Evolutionary conservation across 2,888 invertebrate genomes (phyloP).

Genomic region (Euplexia lucipara): DNA sequence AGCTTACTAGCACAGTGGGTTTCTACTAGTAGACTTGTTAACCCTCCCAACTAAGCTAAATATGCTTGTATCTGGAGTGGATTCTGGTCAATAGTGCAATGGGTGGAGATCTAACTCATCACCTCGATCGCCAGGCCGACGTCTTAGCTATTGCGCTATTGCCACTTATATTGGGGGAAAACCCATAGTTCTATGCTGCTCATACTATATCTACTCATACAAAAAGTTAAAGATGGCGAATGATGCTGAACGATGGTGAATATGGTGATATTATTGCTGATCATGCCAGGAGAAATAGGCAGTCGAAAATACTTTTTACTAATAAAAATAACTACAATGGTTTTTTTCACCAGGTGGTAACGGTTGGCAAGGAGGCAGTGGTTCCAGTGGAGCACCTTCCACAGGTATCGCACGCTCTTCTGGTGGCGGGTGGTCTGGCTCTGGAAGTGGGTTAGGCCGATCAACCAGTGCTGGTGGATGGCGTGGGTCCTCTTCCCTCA

Average conservation of each 20-base stretch:
- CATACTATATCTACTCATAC: not conserved
- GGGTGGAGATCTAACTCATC: too few species aligned
- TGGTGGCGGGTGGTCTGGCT: conserved; percentile 50
- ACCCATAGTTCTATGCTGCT: too few species aligned
- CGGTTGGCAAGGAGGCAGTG: conserved; percentile 68
- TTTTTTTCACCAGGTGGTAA: conserved; percentile 58
- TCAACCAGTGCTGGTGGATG: conserved; percentile 33
- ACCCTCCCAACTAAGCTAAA: too few species aligned
- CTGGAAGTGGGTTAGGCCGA: conserved; percentile 39
- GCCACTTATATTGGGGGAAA: too few species aligned
- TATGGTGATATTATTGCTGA: too few species aligned
- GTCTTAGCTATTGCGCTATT: too few species aligned
- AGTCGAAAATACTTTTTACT: not conserved
- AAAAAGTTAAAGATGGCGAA: too few species aligned
- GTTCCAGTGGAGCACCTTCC: conserved; percentile 52
- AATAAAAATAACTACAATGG: not conserved
- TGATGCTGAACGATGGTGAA: not conserved
- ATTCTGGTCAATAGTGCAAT: too few species aligned
- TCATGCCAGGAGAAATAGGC: not conserved
- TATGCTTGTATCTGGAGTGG: too few species aligned
- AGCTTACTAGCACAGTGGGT: too few species aligned
- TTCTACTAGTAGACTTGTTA: too few species aligned
- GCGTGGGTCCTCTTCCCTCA: conserved; percentile 18
- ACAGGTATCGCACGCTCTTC: conserved; percentile 54
- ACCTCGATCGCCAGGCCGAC: too few species aligned